A percentile compares a stretch with the other conserved stretches of the same genome.
These are phyloP conservation scores for Lasioglossum zephyrum DNA, from an alignment of 2,888 invertebrate species.

Conservation along the genomic window DNA sequence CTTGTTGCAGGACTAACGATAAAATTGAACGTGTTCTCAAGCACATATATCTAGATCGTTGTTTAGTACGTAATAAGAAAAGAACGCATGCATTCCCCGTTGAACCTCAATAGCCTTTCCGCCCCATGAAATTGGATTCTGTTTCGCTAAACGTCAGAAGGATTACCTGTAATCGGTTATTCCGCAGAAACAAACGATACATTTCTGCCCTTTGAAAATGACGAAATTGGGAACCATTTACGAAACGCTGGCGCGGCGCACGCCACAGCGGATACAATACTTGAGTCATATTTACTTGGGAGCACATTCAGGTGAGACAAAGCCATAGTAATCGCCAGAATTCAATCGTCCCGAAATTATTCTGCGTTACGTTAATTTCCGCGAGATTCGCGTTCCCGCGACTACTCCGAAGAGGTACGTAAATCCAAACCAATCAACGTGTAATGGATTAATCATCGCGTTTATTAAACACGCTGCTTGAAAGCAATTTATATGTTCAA, in stretches of 20 bases:
- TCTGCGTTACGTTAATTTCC: slow-evolving; percentile 29
- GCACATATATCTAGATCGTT: neutral
- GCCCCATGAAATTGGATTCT: neutral
- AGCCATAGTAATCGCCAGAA: slow-evolving; percentile 11
- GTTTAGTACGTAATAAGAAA: neutral
- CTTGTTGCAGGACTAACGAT: neutral
- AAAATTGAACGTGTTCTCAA: neutral
- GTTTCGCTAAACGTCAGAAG: neutral
- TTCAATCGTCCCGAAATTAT: slow-evolving; percentile 32
- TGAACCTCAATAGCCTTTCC: neutral
- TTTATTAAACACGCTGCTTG: slow-evolving; percentile 8
- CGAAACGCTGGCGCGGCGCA: neutral
- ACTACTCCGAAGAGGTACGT: neutral
- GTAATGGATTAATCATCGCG: slow-evolving; percentile 26
- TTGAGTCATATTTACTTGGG: neutral
- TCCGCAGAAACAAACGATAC: neutral
- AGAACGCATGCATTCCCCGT: neutral
- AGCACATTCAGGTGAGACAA: slow-evolving; percentile 3
- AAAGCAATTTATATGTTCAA: slow-evolving; percentile 13
- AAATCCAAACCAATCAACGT: slow-evolving; percentile 5
- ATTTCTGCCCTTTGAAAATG: neutral
- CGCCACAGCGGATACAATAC: neutral
- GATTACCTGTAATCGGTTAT: neutral
- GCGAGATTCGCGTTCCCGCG: neutral
- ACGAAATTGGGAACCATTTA: neutral